Base-by-base conservation (phyloP, 2,888 invertebrate species). In the Mesorhabditis belari region DNA sequence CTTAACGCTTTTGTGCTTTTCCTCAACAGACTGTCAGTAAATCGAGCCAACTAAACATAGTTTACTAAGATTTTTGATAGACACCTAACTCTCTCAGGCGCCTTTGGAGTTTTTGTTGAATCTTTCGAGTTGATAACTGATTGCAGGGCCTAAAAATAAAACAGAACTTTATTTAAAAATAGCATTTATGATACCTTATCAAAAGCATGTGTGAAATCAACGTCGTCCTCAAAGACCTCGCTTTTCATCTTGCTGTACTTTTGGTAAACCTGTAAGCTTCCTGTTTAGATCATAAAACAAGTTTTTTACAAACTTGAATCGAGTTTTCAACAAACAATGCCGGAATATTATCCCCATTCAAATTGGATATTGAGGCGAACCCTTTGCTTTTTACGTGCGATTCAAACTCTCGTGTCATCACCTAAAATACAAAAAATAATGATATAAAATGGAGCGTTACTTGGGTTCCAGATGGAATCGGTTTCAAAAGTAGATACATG, bases 261-360 rank as follows among this genome's bases (percentile, higher is more conserved):
- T 60, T 88, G 86, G 85, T 96, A 92, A 28, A 92, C 90, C 61
- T 66, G 35, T 1, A 67, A 28, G 35, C 28, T 51, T 25, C 24
- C n/a, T n/a, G n/a, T n/a, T n/a, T 19, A 54, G 17, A 25, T 26
- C 12, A 54, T 17, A 17, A 26, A 27, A 25, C 12, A 9, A 23
- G 23, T 27, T 19, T 25, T 25, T 54, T 25, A 26, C 2, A 25
- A 26, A 65, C 65, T 69, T 87, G 85, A 65, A 95, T 84, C 86
- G 95, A 88, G 77, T 90, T 89, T 81, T 92, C 91, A 50, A 98
- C 95, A 85, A 96, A 96, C 81, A 90, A 89, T 25, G 69, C 65
- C 4, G 74, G 71, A 1, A 73, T 67, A 54, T 65, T 71, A 26
- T 69, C 67, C 4, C 70, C 23, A 64, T 5, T 60, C 17, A 9